phyloP scores from a whole-genome alignment of 2,113 vertebrate species.

The Neolamprologus longior region DNA sequence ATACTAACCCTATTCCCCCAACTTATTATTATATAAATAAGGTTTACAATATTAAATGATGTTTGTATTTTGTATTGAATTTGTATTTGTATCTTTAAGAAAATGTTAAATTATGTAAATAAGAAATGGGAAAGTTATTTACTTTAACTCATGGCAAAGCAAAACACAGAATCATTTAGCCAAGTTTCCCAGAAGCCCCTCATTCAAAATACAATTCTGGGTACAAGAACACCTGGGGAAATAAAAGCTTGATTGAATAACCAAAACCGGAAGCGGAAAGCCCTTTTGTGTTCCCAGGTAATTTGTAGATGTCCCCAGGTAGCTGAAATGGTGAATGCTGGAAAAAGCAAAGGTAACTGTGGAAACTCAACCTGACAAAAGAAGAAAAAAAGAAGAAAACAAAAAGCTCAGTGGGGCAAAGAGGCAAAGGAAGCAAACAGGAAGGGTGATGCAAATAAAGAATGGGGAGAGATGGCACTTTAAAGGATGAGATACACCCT shows the following conservation, averaged over 20 bases:
- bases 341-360: not conserved
- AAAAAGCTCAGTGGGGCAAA: not conserved
- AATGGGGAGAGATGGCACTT: not conserved
- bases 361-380: not conserved
- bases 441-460: not conserved
- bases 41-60: too few relatives aligned
- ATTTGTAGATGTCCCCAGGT: not conserved
- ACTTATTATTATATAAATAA: not conserved
- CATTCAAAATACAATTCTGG: not conserved
- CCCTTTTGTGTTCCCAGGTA: not conserved
- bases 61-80: not conserved
- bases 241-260: not conserved
- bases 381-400: not conserved
- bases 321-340: not conserved
- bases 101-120: not conserved
- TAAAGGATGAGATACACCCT: not conserved
- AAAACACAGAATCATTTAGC: not conserved
- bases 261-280: not conserved
- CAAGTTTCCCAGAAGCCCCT: not conserved
- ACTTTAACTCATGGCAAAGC: not conserved
- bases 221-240: not conserved
- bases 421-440: not conserved
- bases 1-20: not conserved
- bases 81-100: not conserved
- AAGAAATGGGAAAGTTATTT: not conserved